Evolutionary conservation across 2,797 vertebrate species (phyloP).

Genomic region (Pogonophryne albipinna): DNA sequence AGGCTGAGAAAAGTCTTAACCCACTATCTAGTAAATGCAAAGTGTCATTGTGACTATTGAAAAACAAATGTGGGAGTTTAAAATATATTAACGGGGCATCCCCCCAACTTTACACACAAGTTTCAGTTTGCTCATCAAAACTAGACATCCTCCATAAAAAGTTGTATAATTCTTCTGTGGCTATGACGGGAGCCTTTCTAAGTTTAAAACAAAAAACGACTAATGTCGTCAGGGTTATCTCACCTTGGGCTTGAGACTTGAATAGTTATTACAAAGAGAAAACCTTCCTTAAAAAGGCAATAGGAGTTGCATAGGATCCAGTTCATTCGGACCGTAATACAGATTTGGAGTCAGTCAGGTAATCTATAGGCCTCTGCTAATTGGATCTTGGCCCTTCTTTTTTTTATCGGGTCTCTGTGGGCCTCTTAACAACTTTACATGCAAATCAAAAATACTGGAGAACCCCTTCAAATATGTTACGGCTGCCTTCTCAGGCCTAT

Average conservation of each 20-base stretch:
- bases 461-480: neutral
- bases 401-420: neutral
- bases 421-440: neutral
- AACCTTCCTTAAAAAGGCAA: neutral
- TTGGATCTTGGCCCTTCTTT: neutral
- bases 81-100: neutral
- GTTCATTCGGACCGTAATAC: neutral
- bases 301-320: neutral
- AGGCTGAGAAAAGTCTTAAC: slow-evolving; percentile 12
- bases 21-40: neutral
- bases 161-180: too few species aligned
- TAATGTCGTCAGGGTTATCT: neutral
- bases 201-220: neutral
- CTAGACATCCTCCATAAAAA: neutral
- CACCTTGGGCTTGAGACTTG: neutral
- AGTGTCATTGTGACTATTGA: slow-evolving; percentile 7
- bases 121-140: neutral
- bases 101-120: neutral
- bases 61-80: neutral
- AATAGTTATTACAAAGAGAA: neutral
- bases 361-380: neutral
- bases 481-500: neutral
- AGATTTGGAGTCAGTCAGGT: neutral
- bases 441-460: neutral
- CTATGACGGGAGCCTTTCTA: neutral